Base-by-base conservation (phyloP, 2,797 vertebrate genomes). In the Sebastes minor region DNA sequence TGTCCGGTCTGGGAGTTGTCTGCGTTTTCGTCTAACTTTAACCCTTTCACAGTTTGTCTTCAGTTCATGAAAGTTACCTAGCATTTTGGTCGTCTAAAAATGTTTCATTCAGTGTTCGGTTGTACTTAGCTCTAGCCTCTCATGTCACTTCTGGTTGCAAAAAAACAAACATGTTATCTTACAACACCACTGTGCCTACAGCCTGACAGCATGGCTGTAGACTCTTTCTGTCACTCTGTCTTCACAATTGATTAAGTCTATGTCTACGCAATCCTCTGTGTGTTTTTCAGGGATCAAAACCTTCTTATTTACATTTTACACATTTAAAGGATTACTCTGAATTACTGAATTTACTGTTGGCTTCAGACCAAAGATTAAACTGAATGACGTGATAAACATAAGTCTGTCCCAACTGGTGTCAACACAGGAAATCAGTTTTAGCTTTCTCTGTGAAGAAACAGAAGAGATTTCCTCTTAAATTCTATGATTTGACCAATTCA, bases 291-390 rank as follows among this genome's bases (percentile, higher is more conserved):
- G 2, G 10, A 53, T 82, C 11, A 55, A 55, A 80, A 69, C 6
- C 52, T 66, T 61, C 13, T 67, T 23, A 74, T 83, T 81, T 75
- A 65, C 25, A 72, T 32, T 35, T 59, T 57, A 60, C 2, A 12
- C 8, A 55, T 71, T 65, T 3, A 49, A 53, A 74, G 63, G 77
- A 77, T 67, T 35, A 63, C 20, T 42, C 64, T 38, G 63, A 62
- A 80, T 28, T 2, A 73, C 38, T 32, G 32, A 56, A 69, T 3
- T 13, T 55, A 70, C 71, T 81, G 23, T 14, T 60, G 22, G 30
- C 56, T 27, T 80, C 66, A 4, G 20, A 71, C 25, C 2, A 11
- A 32, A 71, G 78, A 86, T 83, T 78, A 87, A 82, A 74, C 8
- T 61, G 38, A 84, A 74, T 53, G 62, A 63, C 49, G 13, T 33